These are phyloP conservation scores for Prolemur simus DNA, from an alignment of 2,113 vertebrate genomes.

Conservation along the genomic window DNA sequence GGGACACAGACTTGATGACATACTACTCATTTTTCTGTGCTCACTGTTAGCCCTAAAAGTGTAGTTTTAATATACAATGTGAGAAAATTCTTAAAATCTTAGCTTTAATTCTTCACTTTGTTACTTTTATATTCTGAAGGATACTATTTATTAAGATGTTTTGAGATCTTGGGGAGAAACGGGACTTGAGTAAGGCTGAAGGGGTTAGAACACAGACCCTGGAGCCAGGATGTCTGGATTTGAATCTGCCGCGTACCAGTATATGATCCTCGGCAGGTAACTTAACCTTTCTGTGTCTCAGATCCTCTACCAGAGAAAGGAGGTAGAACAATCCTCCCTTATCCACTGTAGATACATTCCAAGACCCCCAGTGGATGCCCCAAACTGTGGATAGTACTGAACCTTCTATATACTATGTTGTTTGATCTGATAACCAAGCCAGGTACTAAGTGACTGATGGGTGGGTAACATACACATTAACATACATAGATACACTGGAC, in stretches of 20 bases:
- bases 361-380: background rate
- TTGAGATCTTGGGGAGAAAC: background rate
- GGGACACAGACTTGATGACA: background rate
- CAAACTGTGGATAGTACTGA: background rate
- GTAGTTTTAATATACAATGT: background rate
- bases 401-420: no score
- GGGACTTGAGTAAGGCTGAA: background rate
- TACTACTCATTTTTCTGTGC: background rate
- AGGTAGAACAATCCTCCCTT: background rate
- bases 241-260: background rate
- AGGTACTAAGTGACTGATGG: no score
- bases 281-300: background rate
- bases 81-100: background rate
- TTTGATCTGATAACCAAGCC: background rate
- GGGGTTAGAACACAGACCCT: rapidly evolving
- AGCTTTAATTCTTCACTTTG: background rate
- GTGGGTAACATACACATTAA: background rate
- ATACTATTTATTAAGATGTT: background rate
- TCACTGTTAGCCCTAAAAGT: background rate
- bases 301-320: background rate
- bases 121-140: background rate
- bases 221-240: no score
- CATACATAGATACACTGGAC: background rate
- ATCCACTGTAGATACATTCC: background rate
- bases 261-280: background rate